phyloP scores from a whole-genome alignment of 2,113 vertebrate genomes.

The Catharus minimus region DNA sequence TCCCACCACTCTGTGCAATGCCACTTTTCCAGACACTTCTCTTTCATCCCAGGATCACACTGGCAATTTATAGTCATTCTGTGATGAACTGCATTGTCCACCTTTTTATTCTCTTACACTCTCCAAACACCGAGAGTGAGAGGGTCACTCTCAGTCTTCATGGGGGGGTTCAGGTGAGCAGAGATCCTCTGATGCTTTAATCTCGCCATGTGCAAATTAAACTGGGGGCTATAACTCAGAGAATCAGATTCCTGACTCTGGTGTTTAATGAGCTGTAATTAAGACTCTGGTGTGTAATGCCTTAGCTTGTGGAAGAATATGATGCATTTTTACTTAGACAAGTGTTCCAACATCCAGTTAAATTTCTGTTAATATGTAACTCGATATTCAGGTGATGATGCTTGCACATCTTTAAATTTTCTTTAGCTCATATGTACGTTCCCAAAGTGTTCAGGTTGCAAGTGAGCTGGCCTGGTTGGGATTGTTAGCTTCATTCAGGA shows the following conservation, averaged over 20 bases:
- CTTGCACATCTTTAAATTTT: neutral
- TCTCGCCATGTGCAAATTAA: neutral
- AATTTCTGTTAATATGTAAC: neutral
- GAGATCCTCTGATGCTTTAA: neutral
- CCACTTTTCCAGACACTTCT: neutral
- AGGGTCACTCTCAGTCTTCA: neutral
- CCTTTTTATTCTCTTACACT: neutral
- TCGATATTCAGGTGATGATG: neutral
- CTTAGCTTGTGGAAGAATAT: neutral
- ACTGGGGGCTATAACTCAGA: neutral
- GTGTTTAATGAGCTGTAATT: neutral
- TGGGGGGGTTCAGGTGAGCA: neutral
- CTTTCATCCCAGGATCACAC: neutral
- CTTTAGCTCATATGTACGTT: accelerated
- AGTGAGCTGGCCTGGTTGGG: neutral
- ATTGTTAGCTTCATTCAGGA: neutral
- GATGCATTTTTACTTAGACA: neutral
- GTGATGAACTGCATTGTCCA: neutral
- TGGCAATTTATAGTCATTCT: neutral
- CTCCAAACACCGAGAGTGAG: neutral
- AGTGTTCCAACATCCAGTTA: neutral
- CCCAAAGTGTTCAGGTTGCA: neutral
- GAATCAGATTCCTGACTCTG: neutral
- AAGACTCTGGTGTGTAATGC: neutral
- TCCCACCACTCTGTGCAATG: neutral